These are phyloP conservation scores for Aphodius sticticus DNA, from an alignment of 2,888 invertebrate species.

Conservation along the genomic window DNA sequence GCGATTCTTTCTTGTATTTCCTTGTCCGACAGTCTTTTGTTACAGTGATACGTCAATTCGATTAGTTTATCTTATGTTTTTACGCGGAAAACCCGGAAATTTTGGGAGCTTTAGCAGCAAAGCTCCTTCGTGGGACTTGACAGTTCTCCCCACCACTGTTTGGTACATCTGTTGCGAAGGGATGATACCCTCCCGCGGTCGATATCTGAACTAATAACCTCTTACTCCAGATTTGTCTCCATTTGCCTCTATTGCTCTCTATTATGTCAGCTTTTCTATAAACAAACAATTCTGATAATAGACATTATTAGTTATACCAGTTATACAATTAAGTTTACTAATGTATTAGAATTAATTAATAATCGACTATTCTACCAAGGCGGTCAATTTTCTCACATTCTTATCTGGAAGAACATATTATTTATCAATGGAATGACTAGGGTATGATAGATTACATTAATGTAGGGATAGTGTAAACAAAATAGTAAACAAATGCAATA, in stretches of 20 bases:
- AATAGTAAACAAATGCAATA: neutral
- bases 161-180: neutral
- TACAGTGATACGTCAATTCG: neutral
- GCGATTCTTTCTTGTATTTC: neutral
- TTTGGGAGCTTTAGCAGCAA: neutral
- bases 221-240: neutral
- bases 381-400: neutral
- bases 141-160: neutral
- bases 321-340: neutral
- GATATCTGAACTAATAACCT: conserved; percentile 4
- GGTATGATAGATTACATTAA: no score
- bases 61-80: neutral
- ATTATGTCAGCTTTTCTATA: neutral
- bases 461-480: neutral
- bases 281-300: no score
- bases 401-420: neutral
- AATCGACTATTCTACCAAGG: no score
- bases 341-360: neutral
- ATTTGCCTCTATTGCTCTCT: neutral
- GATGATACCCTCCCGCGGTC: neutral
- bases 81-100: neutral
- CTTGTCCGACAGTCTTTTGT: neutral
- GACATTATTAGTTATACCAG: no score
- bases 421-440: neutral
- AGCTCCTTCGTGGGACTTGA: neutral